Evolutionary conservation across 2,113 vertebrate genomes (phyloP), one percentile per base, ranked within the genome.

Genomic region (Proteles cristata): DNA sequence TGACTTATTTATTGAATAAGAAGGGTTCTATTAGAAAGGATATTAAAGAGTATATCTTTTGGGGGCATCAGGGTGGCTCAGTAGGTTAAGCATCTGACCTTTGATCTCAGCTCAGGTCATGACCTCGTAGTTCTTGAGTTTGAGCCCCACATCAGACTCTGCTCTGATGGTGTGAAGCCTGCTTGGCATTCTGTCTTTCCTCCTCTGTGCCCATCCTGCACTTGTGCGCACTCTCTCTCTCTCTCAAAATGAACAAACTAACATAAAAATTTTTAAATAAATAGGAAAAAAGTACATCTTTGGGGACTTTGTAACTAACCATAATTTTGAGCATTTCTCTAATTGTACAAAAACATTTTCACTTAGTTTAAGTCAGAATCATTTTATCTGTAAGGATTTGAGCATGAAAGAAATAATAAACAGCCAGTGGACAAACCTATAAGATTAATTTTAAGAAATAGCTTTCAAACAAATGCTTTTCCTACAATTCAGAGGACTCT

Each of bases 311-410:
- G 4, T 80, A 81, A 74, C 79, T 88, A 0, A n/a, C 50, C 50
- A 50, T 50, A 85, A 96, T 66, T 93, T 93, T 93, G 74, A 79
- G n/a, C 31, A 31, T n/a, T 89, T 89, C 4, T 89, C 33, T 92
- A 77, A 76, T 50, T 94, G 23, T 50, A 33, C 5, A 69, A 65
- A 71, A 80, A 12, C 4, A 79, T 39, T 71, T 73, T 61, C 35
- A 79, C 58, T 94, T 89, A 5, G 0, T 76, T 65, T 92, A 63
- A 77, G 45, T 69, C 26, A 33, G 21, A 86, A 77, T 68, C 2
- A 61, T 25, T 43, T 94, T 76, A 93, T 88, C 73, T 87, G 45
- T 50, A 53, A 92, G 3, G 5, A 80, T 80, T 82, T 89, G 71
- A 50, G 89, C 10, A 66, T 1, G n/a, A 81, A 88, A 14, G 3